Conservation (phyloP, 2,113 vertebrate species). For the Ranitomeya variabilis region DNA sequence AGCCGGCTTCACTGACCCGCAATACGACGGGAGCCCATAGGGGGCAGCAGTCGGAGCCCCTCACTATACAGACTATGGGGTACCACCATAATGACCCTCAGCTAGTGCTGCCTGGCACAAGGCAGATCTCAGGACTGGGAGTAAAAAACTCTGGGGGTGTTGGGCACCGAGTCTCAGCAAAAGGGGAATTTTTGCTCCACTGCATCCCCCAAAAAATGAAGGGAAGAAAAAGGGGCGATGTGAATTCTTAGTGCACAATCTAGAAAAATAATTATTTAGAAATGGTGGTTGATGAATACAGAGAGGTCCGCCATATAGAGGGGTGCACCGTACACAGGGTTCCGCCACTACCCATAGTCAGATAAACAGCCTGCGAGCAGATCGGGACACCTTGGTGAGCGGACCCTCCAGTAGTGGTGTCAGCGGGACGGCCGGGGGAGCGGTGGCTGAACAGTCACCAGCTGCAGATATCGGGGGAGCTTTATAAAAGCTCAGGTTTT, state of each 20-base stretch:
- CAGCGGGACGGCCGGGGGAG: background rate
- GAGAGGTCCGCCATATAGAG: background rate
- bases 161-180: background rate
- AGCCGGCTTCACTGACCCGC: background rate
- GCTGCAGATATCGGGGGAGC: background rate
- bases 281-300: background rate
- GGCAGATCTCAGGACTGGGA: too few relatives aligned
- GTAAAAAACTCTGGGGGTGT: background rate
- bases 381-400: background rate
- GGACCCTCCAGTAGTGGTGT: background rate
- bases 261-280: conserved; percentile 8
- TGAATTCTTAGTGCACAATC: background rate
- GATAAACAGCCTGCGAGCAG: background rate
- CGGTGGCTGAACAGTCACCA: background rate
- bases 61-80: background rate
- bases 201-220: background rate
- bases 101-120: background rate
- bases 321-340: too few relatives aligned
- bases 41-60: background rate
- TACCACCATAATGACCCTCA: background rate
- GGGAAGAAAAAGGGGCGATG: background rate
- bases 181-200: background rate
- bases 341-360: background rate
- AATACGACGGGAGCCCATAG: background rate
- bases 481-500: background rate